Base-by-base conservation (phyloP, 2,113 vertebrate genomes). In the Malurus melanocephalus region DNA sequence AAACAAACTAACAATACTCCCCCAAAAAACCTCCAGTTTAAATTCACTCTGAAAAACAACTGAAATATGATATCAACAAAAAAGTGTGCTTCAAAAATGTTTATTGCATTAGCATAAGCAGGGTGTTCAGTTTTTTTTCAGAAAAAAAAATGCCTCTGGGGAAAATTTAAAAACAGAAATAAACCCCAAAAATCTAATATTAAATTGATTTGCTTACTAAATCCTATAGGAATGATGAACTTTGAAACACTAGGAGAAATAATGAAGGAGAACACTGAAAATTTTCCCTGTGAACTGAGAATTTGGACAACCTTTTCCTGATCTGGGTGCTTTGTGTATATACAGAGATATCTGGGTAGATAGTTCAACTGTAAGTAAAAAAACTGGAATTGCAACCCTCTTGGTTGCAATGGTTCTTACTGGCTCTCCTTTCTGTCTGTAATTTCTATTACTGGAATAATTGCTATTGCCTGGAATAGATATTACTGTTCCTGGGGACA, bases 1-100 rank as follows among this genome's bases (percentile, higher is more conserved):
- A 38, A n/a, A 5, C 38, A 40, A 45, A 1, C 6, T 35, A 42
- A 15, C 10, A 46, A n/a, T 33, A 2, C 7, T 8, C 13, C 2
- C 28, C 2, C 28, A 38, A 38, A 38, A 38, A 38, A 38, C 38
- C 38, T 38, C 4, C 17, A 5, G 9, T 68, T 85, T 40, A 74
- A 60, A 78, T 90, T 74, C 40, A 53, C 14, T 48, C 32, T 52
- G 24, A 17, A 76, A 85, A 80, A 61, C n/a, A 11, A 1, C 13
- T 38, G 45, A 42, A 71, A 46, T 52, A 72, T 7, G 6, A 8
- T 86, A 68, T 22, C 59, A 59, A 53, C 9, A 79, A 85, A 32
- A 23, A 45, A 67, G 3, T 5, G 2, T 45, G 14, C 12, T 80
- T 85, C 38, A 17, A 64, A 72, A 16, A 38, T 49, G 3, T 13